phyloP scores from a whole-genome alignment of 2,888 invertebrate species.

The Andrena camellia region DNA sequence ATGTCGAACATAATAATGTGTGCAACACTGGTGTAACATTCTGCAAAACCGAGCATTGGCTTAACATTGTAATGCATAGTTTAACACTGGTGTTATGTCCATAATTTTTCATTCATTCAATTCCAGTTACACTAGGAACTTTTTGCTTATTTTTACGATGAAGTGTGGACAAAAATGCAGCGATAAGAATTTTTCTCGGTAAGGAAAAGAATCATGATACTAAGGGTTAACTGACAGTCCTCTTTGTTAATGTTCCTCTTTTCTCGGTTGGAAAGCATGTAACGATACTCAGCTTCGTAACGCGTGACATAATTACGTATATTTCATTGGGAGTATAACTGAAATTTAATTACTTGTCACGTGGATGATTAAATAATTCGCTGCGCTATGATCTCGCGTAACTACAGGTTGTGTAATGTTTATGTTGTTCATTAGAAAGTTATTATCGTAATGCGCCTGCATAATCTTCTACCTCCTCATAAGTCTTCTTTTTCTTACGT shows the following conservation, averaged over 20 bases:
- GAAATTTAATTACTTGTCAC: neutral
- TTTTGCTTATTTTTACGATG: no score
- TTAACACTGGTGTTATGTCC: no score
- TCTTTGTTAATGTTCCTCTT: neutral
- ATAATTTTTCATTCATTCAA: no score
- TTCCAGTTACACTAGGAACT: no score
- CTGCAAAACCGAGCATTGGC: no score
- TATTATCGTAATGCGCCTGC: neutral
- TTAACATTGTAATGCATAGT: no score
- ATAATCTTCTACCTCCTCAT: neutral
- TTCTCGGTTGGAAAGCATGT: neutral
- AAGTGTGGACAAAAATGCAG: no score
- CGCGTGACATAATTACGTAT: neutral
- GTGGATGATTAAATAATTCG: conserved; percentile 8
- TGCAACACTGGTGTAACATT: no score
- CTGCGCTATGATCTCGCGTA: neutral
- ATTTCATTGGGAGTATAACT: neutral
- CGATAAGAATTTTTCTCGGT: no score
- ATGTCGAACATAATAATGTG: no score
- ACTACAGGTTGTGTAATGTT: conserved; percentile 13
- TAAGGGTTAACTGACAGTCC: no score
- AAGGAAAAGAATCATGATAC: no score
- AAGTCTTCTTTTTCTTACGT: neutral
- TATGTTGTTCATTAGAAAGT: conserved; percentile 3
- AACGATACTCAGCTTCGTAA: neutral